Evolutionary conservation across 2,888 invertebrate species (phyloP).

Genomic region (Xestia xanthographa): DNA sequence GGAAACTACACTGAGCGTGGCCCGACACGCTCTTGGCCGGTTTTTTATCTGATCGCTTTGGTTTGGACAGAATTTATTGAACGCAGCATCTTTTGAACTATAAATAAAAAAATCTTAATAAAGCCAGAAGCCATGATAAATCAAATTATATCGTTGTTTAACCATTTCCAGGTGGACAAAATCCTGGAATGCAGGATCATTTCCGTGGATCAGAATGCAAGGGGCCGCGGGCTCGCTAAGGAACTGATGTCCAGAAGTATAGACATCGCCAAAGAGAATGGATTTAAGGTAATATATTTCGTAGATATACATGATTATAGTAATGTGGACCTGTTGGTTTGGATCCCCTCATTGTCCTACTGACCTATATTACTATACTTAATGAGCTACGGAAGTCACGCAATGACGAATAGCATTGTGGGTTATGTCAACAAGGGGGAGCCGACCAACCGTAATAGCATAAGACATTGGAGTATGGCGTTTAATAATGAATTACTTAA

Average conservation of each 20-base stretch:
- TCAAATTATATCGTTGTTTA: background rate
- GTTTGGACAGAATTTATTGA: background rate
- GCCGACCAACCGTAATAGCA: background rate
- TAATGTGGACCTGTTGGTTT: background rate
- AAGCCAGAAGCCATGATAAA: background rate
- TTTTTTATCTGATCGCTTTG: background rate
- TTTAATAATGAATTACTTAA: background rate
- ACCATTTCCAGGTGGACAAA: slow-evolving; percentile 88
- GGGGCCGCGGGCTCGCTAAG: slow-evolving; percentile 94
- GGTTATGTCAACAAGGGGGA: slow-evolving; percentile 7
- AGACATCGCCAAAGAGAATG: slow-evolving; percentile 91
- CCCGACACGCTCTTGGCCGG: no score
- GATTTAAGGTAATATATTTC: slow-evolving; percentile 91
- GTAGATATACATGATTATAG: background rate
- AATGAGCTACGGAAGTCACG: slow-evolving; percentile 27
- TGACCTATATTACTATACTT: slow-evolving; percentile 34
- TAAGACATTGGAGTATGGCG: background rate
- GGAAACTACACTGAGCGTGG: no score
- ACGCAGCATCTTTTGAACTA: background rate
- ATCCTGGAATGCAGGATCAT: slow-evolving; percentile 95
- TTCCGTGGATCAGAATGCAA: slow-evolving; percentile 93
- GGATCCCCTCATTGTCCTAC: slow-evolving; percentile 32
- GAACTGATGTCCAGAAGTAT: slow-evolving; percentile 93
- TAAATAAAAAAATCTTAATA: background rate
- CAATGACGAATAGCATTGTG: slow-evolving; percentile 25